phyloP scores from a whole-genome alignment of 2,797 vertebrate species.

The Aplochiton taeniatus region DNA sequence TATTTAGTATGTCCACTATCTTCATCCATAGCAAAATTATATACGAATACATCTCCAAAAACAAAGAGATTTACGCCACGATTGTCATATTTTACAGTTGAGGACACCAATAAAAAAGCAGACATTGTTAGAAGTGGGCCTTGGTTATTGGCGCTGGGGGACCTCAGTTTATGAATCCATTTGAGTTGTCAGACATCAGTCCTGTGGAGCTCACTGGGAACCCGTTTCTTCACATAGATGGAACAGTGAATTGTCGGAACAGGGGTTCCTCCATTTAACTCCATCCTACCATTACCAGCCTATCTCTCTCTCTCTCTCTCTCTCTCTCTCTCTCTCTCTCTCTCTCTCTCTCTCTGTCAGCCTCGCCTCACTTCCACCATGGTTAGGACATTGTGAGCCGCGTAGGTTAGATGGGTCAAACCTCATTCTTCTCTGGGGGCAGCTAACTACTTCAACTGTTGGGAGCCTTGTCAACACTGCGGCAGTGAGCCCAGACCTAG shows the following conservation, averaged over 20 bases:
- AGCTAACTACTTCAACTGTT: not conserved
- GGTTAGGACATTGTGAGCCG: not conserved
- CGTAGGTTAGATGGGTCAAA: slow-evolving; percentile 5
- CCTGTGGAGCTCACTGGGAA: slow-evolving; percentile 9
- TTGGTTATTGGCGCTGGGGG: not conserved
- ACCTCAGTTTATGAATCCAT: slow-evolving; percentile 28
- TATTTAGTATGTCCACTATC: too few relatives aligned
- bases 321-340: slow-evolving; percentile 7
- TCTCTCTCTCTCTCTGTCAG: slow-evolving; percentile 6
- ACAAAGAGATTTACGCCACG: too few relatives aligned
- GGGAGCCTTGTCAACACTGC: not conserved
- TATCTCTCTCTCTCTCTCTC: slow-evolving; percentile 1
- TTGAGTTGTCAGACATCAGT: slow-evolving; percentile 23
- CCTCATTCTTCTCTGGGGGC: not conserved
- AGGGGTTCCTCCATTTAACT: not conserved
- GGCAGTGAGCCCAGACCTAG: slow-evolving; percentile 1
- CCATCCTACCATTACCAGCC: not conserved
- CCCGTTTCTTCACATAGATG: not conserved
- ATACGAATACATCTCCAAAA: too few relatives aligned
- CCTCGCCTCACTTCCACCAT: not conserved
- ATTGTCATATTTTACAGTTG: too few relatives aligned
- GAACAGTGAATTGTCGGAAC: not conserved
- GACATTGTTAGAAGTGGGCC: slow-evolving; percentile 5
- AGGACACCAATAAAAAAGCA: too few relatives aligned
- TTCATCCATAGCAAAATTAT: too few relatives aligned